Evolutionary conservation across 2,888 invertebrate genomes (phyloP).

Genomic region (Helleia helle): DNA sequence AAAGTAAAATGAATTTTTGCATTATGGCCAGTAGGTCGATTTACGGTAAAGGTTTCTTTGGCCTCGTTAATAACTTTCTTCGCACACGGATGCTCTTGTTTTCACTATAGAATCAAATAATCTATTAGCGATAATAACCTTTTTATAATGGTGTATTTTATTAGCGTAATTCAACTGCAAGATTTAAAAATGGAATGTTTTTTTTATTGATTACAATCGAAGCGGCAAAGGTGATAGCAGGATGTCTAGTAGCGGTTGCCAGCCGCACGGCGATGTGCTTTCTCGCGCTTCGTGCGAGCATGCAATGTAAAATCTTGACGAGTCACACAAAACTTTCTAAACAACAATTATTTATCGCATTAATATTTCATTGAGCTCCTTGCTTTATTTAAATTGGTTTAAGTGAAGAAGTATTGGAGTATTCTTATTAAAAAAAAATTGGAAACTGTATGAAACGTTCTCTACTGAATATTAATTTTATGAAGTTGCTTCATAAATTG

Average conservation of each 20-base stretch:
- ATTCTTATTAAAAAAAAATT: background rate
- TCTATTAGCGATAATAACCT: no score
- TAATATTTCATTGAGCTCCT: conserved; percentile 55
- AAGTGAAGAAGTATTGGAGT: no score
- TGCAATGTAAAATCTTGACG: conserved; percentile 65
- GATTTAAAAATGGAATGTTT: no score
- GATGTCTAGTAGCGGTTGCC: conserved; percentile 3
- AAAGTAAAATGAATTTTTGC: no score
- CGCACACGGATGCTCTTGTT: conserved; percentile 27
- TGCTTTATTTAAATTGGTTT: background rate
- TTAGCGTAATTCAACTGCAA: no score
- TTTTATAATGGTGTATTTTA: no score
- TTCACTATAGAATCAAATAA: conserved; percentile 2
- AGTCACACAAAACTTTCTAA: conserved; percentile 67
- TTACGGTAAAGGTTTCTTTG: conserved; percentile 54
- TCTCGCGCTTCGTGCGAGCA: conserved; percentile 69
- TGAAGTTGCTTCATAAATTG: no score
- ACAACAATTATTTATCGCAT: conserved; percentile 70
- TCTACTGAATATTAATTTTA: no score
- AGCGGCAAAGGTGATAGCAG: conserved; percentile 5
- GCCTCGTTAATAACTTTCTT: conserved; percentile 61
- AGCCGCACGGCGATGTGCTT: conserved; percentile 49
- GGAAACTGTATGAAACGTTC: no score
- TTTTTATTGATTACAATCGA: no score
- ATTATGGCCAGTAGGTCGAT: conserved; percentile 52